These are phyloP conservation scores for Actinostola sp. DNA, from an alignment of 92 coral and sea anemone species.

Conservation along the genomic window DNA sequence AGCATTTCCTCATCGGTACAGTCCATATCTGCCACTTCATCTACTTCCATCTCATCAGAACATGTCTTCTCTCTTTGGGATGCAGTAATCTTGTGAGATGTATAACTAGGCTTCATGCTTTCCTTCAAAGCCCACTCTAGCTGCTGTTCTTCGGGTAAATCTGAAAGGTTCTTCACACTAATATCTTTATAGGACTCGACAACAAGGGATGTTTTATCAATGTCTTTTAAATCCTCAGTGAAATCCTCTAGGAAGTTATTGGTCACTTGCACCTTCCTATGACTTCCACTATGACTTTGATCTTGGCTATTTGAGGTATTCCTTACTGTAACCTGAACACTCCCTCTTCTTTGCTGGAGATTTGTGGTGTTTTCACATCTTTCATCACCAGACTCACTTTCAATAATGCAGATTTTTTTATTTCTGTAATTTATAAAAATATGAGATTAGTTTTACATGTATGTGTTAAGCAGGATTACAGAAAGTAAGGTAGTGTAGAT, in stretches of 20 bases:
- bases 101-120: conserved; percentile 41
- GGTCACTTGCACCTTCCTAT: background rate
- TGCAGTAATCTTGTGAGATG: background rate
- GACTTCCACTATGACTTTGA: background rate
- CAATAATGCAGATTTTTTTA: background rate
- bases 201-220: conserved; percentile 15
- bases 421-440: background rate
- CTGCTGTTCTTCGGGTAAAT: conserved; percentile 60
- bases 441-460: background rate
- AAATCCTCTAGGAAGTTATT: background rate
- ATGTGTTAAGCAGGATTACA: background rate
- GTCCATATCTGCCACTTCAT: conserved; percentile 24
- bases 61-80: background rate
- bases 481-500: no score
- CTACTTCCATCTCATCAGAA: background rate
- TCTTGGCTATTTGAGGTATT: background rate
- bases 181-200: conserved; percentile 9
- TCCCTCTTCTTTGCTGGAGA: background rate
- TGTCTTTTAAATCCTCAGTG: conserved; percentile 15
- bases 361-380: no score
- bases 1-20: conserved; percentile 38
- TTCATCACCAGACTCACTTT: background rate
- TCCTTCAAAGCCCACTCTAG: conserved; percentile 59
- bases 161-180: background rate
- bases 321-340: background rate